Base-by-base conservation (phyloP, 2,888 invertebrate species). In the Maniola hyperantus region DNA sequence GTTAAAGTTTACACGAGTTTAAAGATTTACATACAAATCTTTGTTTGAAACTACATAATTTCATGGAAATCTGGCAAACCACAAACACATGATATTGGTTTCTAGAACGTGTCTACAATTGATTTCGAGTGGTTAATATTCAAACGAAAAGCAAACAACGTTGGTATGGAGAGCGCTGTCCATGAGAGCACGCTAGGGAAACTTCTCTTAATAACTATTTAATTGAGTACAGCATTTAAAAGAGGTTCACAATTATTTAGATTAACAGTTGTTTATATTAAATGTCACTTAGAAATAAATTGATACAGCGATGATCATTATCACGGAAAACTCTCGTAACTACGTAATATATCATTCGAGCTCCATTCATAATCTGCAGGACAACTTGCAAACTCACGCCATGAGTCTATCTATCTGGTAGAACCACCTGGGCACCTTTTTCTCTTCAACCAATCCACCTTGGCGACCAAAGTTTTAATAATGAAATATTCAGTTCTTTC, bases 351-450 rank as follows among this genome's bases (percentile, higher is more conserved):
- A 59, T 59, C 59, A 59, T 48, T 15, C 48, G 18, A 33, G 44
- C 33, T 59, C 15, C 59, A 59, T 59, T 48, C 44, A 46, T 44
- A 46, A 59, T 44, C 42, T 53, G n/a, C 44, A 26, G 46, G 36
- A 34, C 36, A 51, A 33, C 46, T 63, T 59, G 36, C 34, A 63
- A 68, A 65, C 59, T 54, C 20, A 68, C 62, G 58, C 26, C 11
- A n/a, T 48, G 34, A 59, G n/a, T n/a, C n/a, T 18, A 59, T 59
- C 34, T 34, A 59, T 59, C 46, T 33, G 11, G 20, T 26, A 10
- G 26, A 48, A 46, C 26, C 34, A 10, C 46, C 11, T 44, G n/a
- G 46, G 33, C 15, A 15, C 46, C 15, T 46, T 7, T 15, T 15
- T 59, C 11, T 39, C 39, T 11, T 39, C 11, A 39, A 39, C 10